Conservation (phyloP, 2,113 vertebrate genomes). For the Laticauda laticaudata region DNA sequence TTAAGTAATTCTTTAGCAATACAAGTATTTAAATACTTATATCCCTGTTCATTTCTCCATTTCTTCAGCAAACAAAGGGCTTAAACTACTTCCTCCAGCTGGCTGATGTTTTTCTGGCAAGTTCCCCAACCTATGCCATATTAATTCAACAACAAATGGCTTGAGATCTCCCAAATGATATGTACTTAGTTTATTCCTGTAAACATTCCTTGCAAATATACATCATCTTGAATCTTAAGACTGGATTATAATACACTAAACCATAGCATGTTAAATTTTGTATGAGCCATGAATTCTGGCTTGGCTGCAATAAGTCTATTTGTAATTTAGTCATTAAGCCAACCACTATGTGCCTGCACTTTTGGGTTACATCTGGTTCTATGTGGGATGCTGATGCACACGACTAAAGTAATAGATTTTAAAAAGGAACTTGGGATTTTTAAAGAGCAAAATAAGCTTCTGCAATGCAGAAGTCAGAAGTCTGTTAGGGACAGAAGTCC, state of each 20-base stretch:
- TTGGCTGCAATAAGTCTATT: not conserved
- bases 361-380: not conserved
- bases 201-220: not conserved
- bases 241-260: not conserved
- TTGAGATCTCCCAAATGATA: not conserved
- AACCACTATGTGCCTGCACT: not conserved
- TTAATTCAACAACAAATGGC: not conserved
- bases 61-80: not conserved
- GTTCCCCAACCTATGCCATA: not conserved
- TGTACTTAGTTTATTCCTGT: not conserved
- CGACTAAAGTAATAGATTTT: not conserved
- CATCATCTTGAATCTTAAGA: not conserved
- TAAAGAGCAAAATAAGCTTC: not conserved
- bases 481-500: too few relatives aligned
- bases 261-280: not conserved
- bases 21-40: not conserved
- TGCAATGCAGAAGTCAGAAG: not conserved
- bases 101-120: not conserved
- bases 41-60: not conserved
- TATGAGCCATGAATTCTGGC: not conserved
- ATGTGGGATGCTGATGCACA: not conserved
- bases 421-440: not conserved
- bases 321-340: not conserved
- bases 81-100: not conserved
- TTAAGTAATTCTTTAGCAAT: not conserved